Evolutionary conservation across 2,797 vertebrate genomes (phyloP).

Genomic region (Tinamus major): DNA sequence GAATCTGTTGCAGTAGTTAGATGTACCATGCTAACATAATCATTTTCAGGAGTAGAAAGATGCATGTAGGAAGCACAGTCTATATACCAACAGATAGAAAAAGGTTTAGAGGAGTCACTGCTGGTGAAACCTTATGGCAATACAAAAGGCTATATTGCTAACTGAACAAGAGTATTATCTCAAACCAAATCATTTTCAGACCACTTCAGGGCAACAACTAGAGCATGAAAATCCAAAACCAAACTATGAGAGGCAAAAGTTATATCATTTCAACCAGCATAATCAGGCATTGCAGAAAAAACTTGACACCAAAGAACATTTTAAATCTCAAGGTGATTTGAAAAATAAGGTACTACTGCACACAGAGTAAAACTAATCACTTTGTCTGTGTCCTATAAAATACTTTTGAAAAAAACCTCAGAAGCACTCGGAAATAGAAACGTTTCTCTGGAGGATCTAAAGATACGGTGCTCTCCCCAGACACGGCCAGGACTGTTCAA

Average conservation of each 20-base stretch:
- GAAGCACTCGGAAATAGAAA: not conserved
- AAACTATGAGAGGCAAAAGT: not conserved
- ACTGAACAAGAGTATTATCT: not conserved
- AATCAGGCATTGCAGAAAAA: not conserved
- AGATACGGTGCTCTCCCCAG: not conserved
- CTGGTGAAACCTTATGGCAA: not conserved
- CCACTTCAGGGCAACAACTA: not conserved
- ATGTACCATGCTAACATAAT: not conserved
- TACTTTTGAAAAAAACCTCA: not conserved
- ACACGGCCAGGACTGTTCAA: not conserved
- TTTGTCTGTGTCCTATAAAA: not conserved
- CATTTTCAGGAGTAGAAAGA: not conserved
- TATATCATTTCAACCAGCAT: not conserved
- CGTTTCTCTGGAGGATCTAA: not conserved
- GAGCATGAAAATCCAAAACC: not conserved
- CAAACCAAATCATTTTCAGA: not conserved
- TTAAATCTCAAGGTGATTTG: conserved; percentile 2
- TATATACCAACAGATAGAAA: not conserved
- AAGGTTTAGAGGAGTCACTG: not conserved
- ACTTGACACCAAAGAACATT: not conserved
- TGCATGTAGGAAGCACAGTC: not conserved
- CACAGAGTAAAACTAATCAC: not conserved
- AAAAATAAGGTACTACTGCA: conserved; percentile 11
- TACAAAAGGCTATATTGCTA: not conserved
- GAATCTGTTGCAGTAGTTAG: not conserved